These are phyloP conservation scores for Mormoops blainvillei DNA, from an alignment of 2,113 vertebrate genomes.

Conservation along the genomic window DNA sequence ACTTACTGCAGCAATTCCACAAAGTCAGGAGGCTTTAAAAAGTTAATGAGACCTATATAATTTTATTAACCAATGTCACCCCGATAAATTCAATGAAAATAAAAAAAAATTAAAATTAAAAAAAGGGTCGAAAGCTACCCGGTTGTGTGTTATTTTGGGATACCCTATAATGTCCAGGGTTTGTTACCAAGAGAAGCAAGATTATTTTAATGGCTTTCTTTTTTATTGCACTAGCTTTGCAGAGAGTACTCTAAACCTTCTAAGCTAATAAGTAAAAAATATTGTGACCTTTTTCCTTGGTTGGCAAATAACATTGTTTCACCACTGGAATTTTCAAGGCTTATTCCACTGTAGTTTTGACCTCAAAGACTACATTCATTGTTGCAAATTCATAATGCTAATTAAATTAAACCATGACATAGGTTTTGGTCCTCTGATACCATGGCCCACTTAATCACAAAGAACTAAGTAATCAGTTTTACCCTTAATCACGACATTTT, in stretches of 20 bases:
- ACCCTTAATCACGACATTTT: neutral
- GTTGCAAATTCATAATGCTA: constrained; percentile 32
- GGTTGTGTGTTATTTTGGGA: constrained; percentile 45
- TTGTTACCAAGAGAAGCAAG: constrained; percentile 23
- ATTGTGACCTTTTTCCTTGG: constrained; percentile 18
- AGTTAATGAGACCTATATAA: neutral
- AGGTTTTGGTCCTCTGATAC: neutral
- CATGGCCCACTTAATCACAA: neutral
- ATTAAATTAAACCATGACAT: constrained; percentile 36
- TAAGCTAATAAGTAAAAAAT: constrained; percentile 42
- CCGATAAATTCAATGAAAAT: neutral
- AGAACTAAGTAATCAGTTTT: neutral
- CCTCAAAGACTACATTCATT: neutral
- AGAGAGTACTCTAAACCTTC: neutral
- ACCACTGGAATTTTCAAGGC: neutral
- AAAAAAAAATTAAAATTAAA: neutral
- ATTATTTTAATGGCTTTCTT: constrained; percentile 34
- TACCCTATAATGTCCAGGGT: neutral
- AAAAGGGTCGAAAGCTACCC: constrained; percentile 66
- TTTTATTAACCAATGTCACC: neutral
- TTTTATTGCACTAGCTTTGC: constrained; percentile 56
- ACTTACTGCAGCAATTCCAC: constrained; percentile 51
- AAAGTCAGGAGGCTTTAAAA: constrained; percentile 77
- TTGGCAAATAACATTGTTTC: constrained; percentile 34
- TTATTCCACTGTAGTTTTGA: constrained; percentile 17